Evolutionary conservation across 2,888 invertebrate species (phyloP).

Genomic region (Zhuqinia jingwanae): DNA sequence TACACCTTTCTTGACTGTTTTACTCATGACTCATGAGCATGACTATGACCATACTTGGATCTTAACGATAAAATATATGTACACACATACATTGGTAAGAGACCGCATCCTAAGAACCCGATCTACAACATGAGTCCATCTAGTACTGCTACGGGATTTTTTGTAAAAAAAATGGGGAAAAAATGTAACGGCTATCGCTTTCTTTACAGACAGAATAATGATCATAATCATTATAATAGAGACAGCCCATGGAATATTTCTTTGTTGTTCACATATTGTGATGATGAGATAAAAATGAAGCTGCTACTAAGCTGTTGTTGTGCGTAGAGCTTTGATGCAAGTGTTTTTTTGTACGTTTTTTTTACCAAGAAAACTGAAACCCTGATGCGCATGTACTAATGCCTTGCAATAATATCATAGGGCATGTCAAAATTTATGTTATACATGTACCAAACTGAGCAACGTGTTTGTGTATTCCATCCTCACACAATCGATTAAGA

Average conservation of each 20-base stretch:
- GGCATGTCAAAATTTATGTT: constrained; percentile 14
- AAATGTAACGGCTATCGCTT: constrained; percentile 57
- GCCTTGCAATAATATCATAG: neutral
- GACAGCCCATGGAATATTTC: constrained; percentile 8
- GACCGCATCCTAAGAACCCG: no score
- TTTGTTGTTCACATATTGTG: neutral
- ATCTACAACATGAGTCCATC: neutral
- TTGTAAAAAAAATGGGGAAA: constrained; percentile 17
- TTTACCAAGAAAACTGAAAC: neutral
- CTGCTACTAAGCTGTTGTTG: no score
- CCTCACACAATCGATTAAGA: neutral
- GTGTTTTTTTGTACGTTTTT: no score
- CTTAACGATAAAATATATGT: neutral
- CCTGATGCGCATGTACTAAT: neutral
- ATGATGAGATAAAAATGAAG: no score
- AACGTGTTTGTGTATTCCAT: constrained; percentile 3
- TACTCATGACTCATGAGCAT: constrained; percentile 2
- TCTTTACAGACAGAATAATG: neutral
- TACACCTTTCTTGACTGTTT: constrained; percentile 17
- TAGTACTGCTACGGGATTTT: constrained; percentile 9
- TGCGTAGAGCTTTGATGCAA: no score
- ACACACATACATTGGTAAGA: neutral
- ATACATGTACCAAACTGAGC: neutral
- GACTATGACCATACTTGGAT: constrained; percentile 26
- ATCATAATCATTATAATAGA: constrained; percentile 13